Evolutionary conservation across 2,797 vertebrate species (phyloP).

Genomic region (Siniperca undulata): DNA sequence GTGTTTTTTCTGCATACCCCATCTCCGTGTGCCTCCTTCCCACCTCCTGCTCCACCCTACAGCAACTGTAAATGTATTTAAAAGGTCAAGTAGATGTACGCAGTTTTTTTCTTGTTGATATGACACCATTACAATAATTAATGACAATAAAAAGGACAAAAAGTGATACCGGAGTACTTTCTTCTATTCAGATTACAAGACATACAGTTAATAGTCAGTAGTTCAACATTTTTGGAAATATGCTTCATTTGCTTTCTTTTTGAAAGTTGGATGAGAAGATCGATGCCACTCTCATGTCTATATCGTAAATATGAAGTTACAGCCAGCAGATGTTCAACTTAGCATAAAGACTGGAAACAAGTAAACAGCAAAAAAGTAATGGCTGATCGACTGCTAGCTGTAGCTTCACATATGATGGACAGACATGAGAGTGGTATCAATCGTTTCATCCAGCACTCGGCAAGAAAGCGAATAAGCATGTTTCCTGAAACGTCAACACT

Average conservation of each 20-base stretch:
- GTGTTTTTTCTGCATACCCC: constrained; percentile 86
- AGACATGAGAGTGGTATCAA: neutral
- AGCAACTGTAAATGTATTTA: constrained; percentile 89
- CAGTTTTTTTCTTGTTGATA: constrained; percentile 88
- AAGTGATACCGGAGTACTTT: constrained; percentile 45
- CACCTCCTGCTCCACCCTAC: constrained; percentile 70
- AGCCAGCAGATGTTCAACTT: neutral
- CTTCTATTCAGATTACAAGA: constrained; percentile 33
- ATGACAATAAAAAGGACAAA: constrained; percentile 86
- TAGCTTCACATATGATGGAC: neutral
- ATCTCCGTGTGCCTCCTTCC: constrained; percentile 69
- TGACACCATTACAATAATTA: constrained; percentile 85
- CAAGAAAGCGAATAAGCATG: neutral
- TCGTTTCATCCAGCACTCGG: neutral
- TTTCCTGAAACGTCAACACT: neutral
- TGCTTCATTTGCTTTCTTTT: neutral
- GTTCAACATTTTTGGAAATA: neutral
- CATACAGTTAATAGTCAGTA: neutral
- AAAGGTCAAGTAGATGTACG: constrained; percentile 89
- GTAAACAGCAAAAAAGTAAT: neutral
- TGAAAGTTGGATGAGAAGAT: neutral
- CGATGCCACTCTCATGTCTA: neutral
- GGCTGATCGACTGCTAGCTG: neutral
- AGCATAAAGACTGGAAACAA: neutral
- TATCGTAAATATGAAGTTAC: neutral